Conservation (phyloP, 2,113 vertebrate species). For the Syngnathoides biaculeatus region DNA sequence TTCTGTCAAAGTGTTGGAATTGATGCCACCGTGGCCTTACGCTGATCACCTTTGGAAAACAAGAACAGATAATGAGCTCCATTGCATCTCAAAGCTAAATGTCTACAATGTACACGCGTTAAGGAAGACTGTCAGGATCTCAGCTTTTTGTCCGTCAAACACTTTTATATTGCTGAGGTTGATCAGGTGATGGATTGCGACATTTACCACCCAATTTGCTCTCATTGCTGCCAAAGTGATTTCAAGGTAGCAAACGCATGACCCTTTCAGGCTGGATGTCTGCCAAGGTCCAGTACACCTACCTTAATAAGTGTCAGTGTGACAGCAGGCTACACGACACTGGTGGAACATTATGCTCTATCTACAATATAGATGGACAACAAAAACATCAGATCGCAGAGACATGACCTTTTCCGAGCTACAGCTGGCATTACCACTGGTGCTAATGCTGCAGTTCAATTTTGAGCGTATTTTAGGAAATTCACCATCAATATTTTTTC, state of each 20-base stretch:
- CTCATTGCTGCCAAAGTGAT: slow-evolving; percentile 13
- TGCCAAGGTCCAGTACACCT: slow-evolving; percentile 2
- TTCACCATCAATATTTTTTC: no score
- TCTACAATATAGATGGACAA: no score
- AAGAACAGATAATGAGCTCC: background rate
- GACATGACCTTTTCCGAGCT: no score
- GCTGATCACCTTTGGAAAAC: background rate
- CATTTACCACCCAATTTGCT: slow-evolving; percentile 10
- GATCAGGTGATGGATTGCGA: slow-evolving; percentile 4
- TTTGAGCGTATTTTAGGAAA: no score
- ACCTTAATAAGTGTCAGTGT: background rate
- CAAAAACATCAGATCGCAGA: no score
- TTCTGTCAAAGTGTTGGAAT: slow-evolving; percentile 23
- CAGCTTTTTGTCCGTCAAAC: background rate
- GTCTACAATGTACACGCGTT: slow-evolving; percentile 5
- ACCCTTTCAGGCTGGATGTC: slow-evolving; percentile 5
- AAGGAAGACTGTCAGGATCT: slow-evolving; percentile 12
- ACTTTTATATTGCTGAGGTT: background rate
- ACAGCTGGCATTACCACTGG: no score
- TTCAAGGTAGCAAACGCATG: slow-evolving; percentile 16
- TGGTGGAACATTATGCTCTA: background rate
- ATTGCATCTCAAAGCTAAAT: background rate
- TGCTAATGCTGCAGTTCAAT: no score
- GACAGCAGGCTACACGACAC: background rate
- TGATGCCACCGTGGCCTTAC: slow-evolving; percentile 5